These are phyloP conservation scores for Lerema accius DNA, from an alignment of 1,140 invertebrate genomes.

Conservation along the genomic window DNA sequence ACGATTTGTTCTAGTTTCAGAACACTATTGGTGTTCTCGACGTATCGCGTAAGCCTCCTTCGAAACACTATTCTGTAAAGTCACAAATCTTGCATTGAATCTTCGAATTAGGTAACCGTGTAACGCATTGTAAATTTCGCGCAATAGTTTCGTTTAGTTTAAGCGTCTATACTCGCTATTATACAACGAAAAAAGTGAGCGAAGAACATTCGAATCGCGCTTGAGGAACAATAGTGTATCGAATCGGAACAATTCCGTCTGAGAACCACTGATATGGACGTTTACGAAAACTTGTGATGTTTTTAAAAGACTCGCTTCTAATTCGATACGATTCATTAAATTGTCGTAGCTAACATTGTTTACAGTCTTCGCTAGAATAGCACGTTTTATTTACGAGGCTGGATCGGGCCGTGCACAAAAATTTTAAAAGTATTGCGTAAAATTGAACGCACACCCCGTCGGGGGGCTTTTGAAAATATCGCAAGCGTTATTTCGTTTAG, in stretches of 20 bases:
- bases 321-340: slow-evolving; percentile 35
- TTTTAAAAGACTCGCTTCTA: slow-evolving; percentile 59
- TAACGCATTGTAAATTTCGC: background rate
- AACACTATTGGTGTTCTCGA: background rate
- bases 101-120: background rate
- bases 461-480: slow-evolving; percentile 60
- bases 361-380: slow-evolving; percentile 45
- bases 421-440: slow-evolving; percentile 38
- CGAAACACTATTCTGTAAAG: background rate
- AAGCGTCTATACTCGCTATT: background rate
- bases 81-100: background rate
- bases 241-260: slow-evolving; percentile 7
- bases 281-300: slow-evolving; percentile 52
- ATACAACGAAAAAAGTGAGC: background rate
- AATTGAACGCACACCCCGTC: slow-evolving; percentile 52
- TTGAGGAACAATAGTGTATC: background rate
- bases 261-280: slow-evolving; percentile 24
- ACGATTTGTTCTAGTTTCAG: too few species aligned
- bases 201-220: background rate
- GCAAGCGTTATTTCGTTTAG: slow-evolving; percentile 45
- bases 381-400: slow-evolving; percentile 42
- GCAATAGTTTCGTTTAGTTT: background rate
- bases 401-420: slow-evolving; percentile 44
- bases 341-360: slow-evolving; percentile 45
- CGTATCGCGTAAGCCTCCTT: background rate